phyloP scores from a whole-genome alignment of 2,797 vertebrate genomes.

The Molothrus ater region DNA sequence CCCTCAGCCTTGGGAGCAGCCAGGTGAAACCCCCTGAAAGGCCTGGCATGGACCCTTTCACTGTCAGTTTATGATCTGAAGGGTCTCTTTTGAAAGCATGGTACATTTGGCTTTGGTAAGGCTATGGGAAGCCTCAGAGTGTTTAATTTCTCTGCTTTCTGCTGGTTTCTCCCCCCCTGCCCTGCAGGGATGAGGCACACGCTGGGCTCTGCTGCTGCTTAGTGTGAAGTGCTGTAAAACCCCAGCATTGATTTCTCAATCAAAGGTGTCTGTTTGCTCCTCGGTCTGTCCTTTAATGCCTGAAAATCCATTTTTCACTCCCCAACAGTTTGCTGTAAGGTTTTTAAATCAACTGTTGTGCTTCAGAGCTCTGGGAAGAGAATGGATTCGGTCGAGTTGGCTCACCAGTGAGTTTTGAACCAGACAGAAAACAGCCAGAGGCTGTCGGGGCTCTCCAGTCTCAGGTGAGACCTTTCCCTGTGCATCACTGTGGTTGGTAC shows the following conservation, averaged over 20 bases:
- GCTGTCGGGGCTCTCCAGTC: neutral
- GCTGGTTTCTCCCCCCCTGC: neutral
- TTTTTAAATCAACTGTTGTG: constrained; percentile 1
- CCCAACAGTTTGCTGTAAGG: neutral
- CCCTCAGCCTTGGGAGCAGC: neutral
- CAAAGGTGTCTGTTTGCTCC: constrained; percentile 28
- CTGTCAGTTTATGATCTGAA: neutral
- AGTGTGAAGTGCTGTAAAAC: constrained; percentile 25
- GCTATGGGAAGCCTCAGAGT: neutral
- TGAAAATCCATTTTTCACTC: constrained; percentile 29
- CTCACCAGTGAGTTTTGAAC: neutral
- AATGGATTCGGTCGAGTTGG: neutral
- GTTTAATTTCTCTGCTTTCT: neutral
- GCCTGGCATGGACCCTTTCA: neutral
- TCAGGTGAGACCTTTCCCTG: neutral
- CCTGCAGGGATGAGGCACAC: neutral
- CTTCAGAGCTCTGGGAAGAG: neutral
- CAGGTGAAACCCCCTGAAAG: neutral
- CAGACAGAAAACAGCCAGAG: neutral
- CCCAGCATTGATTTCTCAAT: constrained; percentile 39
- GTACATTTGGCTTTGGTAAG: neutral
- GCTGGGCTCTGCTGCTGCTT: neutral
- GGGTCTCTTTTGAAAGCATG: neutral
- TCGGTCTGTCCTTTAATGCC: neutral
- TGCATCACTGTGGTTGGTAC: no score